These are phyloP conservation scores for Megaptera novaeangliae DNA, from an alignment of 2,113 vertebrate species.

Conservation along the genomic window DNA sequence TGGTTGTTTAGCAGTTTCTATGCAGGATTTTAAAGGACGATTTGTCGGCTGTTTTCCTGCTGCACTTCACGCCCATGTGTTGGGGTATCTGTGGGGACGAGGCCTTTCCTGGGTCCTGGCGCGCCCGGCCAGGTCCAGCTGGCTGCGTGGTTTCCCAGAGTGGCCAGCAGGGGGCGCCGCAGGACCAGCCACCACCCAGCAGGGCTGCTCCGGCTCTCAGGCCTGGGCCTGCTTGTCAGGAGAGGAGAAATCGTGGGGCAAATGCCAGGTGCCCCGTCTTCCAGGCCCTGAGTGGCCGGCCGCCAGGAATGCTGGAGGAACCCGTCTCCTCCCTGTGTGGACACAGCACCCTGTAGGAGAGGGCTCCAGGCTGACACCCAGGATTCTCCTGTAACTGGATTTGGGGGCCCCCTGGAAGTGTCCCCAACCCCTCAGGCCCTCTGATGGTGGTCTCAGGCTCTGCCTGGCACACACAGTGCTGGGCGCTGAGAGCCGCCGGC, in stretches of 20 bases:
- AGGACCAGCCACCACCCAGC: neutral
- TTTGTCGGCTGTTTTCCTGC: neutral
- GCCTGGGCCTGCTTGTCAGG: neutral
- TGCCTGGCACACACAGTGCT: neutral
- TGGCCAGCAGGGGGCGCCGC: conserved; percentile 29
- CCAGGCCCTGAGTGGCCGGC: too few relatives aligned
- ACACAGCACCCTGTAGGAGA: neutral
- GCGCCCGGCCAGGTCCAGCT: fast-evolving
- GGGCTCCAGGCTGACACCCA: neutral
- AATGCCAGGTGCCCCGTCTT: neutral
- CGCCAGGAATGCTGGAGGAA: neutral
- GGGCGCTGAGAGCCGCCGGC: neutral
- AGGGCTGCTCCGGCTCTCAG: neutral
- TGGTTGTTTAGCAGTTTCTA: neutral
- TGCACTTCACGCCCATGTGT: neutral
- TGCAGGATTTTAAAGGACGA: neutral
- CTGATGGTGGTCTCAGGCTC: fast-evolving
- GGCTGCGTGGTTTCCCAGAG: neutral
- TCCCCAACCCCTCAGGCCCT: neutral
- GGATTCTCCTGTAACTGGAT: neutral
- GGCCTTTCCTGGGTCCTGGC: neutral
- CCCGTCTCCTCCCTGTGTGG: neutral
- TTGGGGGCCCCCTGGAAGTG: neutral
- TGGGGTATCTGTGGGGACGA: neutral
- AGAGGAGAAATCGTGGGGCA: neutral